Evolutionary conservation across 2,113 vertebrate species (phyloP), one percentile per base, ranked within the genome.

Genomic region (Bubo blakistoni): DNA sequence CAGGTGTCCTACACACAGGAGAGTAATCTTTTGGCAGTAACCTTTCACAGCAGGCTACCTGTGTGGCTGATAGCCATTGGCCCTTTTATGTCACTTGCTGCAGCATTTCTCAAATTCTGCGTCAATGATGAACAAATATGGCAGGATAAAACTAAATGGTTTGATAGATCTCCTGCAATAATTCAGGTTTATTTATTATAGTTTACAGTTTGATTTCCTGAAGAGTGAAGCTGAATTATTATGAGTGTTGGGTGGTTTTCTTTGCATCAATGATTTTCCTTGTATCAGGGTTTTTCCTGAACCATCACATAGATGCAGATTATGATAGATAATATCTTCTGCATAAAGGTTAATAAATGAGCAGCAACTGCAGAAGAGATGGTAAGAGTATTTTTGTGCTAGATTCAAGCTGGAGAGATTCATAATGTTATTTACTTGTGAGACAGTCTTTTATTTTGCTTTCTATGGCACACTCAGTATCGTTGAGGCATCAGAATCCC

Each of bases 21-120:
- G 73, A 85, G 61, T 95, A 76, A 65, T 89, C 70, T 95, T 83
- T 94, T 96, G 96, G 94, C 95, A 85, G 34, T 65, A 73, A 70
- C 42, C 92, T 92, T 91, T 92, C 92, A 61, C 91, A 94, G 94
- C 88, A 95, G 94, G 73, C 70, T 94, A 94, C 94, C 81, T 94
- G 83, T 67, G 49, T 86, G 47, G 30, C 61, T 57, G 26, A 11
- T 71, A 79, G 86, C 34, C 65, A 49, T 42, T 84, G 80, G 44
- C 34, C 52, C 62, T 73, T 93, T 78, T 65, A 11, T 57, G 57
- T 65, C 69, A 46, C 61, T 85, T 32, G 5, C 49, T 76, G 54
- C 76, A 78, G 49, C 73, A 34, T 79, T 80, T 92, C 38, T 91
- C 38, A n/a, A 29, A 57, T 87, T 89, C 52, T 81, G 52, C 61